Conservation (phyloP, 2,113 vertebrate species). For the Cercocebus atys region DNA sequence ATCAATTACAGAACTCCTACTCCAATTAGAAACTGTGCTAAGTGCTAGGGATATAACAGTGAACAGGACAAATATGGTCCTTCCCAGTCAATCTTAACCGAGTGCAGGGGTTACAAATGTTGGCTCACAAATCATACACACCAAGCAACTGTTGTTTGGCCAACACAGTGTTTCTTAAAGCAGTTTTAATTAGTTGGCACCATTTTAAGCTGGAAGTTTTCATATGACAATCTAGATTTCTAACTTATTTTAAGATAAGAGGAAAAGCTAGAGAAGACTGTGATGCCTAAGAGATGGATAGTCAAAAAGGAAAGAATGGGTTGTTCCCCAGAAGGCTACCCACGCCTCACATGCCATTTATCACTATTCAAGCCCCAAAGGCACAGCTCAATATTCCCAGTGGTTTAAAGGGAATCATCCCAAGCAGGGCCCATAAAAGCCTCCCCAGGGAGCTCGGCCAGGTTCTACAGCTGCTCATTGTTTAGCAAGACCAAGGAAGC, state of each 20-base stretch:
- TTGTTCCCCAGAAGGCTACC: not conserved
- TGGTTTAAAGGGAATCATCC: not conserved
- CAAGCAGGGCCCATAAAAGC: not conserved
- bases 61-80: not conserved
- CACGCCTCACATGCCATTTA: not conserved
- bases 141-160: not conserved
- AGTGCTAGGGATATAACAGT: not conserved
- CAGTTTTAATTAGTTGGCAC: not conserved
- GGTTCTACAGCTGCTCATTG: not conserved
- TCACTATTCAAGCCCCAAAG: not conserved
- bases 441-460: not conserved
- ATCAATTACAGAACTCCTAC: not conserved
- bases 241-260: not conserved
- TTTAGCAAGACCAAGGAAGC: not conserved
- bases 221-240: not conserved
- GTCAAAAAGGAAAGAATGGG: not conserved
- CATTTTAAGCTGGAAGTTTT: not conserved
- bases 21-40: not conserved
- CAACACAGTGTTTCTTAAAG: not conserved
- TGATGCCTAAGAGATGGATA: not conserved
- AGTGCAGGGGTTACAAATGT: not conserved
- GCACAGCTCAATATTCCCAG: not conserved
- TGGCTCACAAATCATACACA: not conserved
- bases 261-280: not conserved
- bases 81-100: not conserved